phyloP scores from a whole-genome alignment of 2,888 invertebrate species.

The Yponomeuta plumbellus region DNA sequence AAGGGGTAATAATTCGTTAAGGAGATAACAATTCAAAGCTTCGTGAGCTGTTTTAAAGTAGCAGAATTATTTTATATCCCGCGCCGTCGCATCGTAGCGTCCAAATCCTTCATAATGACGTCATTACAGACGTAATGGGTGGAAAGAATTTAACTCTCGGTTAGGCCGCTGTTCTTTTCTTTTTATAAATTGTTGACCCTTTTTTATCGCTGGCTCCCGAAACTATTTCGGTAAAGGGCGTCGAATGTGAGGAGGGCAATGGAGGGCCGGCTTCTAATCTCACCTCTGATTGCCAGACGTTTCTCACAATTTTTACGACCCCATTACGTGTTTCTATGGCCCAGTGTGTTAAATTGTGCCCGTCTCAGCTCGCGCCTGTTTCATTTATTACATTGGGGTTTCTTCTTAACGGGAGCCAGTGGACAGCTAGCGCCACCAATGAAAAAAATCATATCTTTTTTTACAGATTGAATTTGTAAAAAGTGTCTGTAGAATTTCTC shows the following conservation, averaged over 20 bases:
- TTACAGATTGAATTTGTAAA: no score
- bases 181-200: constrained; percentile 55
- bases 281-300: constrained; percentile 59
- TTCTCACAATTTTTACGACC: constrained; percentile 62
- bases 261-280: constrained; percentile 49
- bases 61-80: constrained; percentile 28
- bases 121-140: constrained; percentile 33
- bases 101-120: constrained; percentile 33
- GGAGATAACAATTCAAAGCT: constrained; percentile 27
- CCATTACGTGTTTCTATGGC: constrained; percentile 42
- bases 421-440: no score
- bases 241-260: constrained; percentile 27
- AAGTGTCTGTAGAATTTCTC: no score
- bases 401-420: neutral
- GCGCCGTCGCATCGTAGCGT: constrained; percentile 23
- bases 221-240: constrained; percentile 31
- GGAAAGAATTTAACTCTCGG: constrained; percentile 27
- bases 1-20: constrained; percentile 1
- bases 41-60: constrained; percentile 29
- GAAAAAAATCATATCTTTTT: no score
- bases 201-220: constrained; percentile 44
- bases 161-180: constrained; percentile 29
- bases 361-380: constrained; percentile 34
- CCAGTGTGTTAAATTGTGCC: constrained; percentile 42
- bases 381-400: constrained; percentile 1